Evolutionary conservation across 2,113 vertebrate species (phyloP), one percentile per base, ranked within the genome.

Genomic region (Zeus faber): DNA sequence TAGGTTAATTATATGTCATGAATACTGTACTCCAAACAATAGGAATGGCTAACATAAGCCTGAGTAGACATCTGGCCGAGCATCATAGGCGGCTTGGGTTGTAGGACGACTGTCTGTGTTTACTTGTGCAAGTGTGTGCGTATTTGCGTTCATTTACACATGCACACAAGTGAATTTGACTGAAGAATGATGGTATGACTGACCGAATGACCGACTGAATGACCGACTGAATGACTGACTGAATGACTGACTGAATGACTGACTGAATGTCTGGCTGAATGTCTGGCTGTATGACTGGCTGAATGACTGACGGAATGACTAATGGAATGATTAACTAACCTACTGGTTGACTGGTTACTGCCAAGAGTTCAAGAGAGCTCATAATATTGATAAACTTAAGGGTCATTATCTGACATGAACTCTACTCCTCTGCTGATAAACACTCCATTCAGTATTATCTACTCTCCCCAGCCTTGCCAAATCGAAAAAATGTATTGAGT

Each of bases 351-450:
- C n/a, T n/a, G n/a, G n/a, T n/a, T n/a, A 41, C 51, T 58, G 54
- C 67, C 62, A 72, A 25, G 18, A 20, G 31, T 23, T 41, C 52
- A 59, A 62, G 66, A 49, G 79, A 66, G 67, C 58, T 61, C 75
- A 62, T 65, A 70, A 63, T 54, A 57, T 24, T 25, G 61, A 72
- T 61, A 58, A 62, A 77, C 54, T 71, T n/a, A n/a, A n/a, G n/a
- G n/a, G n/a, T n/a, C n/a, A n/a, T 65, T 78, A 61, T 79, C 50
- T 76, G 73, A 80, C 67, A 62, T 62, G 63, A 65, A 61, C 60
- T 58, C 47, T 52, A 73, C 67, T 65, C 57, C 55, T 37, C 53
- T 58, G 60, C 8, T 85, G 80, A 84, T 75, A n/a, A n/a, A n/a
- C n/a, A n/a, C n/a, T n/a, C n/a, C n/a, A n/a, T n/a, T n/a, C n/a